These are phyloP conservation scores for Selenia dentaria DNA, from an alignment of 2,888 invertebrate species.

Conservation along the genomic window DNA sequence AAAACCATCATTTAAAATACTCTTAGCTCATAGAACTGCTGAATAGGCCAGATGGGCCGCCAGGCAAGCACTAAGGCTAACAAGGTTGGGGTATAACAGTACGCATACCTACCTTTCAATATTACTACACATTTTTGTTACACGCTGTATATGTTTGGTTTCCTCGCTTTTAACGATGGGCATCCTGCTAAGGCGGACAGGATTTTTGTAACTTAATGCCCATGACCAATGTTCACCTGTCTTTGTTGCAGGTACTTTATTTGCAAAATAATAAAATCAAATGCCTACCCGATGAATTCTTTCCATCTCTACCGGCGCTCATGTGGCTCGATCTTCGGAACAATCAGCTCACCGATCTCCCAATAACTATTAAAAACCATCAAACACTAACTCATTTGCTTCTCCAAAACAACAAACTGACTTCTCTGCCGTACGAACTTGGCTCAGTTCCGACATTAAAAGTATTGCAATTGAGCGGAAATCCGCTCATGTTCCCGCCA, in stretches of 20 bases:
- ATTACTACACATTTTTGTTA: too few species aligned
- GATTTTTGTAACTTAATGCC: too few species aligned
- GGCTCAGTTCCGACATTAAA: constrained; percentile 85
- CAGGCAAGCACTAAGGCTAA: too few species aligned
- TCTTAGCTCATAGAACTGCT: too few species aligned
- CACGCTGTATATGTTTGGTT: too few species aligned
- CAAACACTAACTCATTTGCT: constrained; percentile 85
- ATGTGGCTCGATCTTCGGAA: constrained; percentile 87
- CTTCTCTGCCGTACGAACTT: constrained; percentile 85
- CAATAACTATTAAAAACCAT: constrained; percentile 84
- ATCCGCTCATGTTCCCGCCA: constrained; percentile 86
- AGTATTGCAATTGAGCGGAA: constrained; percentile 85
- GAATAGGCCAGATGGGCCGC: too few species aligned
- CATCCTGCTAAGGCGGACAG: too few species aligned
- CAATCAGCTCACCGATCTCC: constrained; percentile 83
- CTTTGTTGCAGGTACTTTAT: constrained; percentile 61
- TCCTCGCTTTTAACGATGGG: too few species aligned
- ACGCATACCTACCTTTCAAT: too few species aligned
- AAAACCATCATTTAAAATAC: too few species aligned
- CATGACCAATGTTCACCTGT: too few species aligned
- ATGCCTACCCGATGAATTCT: constrained; percentile 84
- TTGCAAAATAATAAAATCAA: constrained; percentile 82
- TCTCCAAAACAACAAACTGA: constrained; percentile 86
- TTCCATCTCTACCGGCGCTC: constrained; percentile 79
- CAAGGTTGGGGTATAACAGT: too few species aligned